phyloP scores from a whole-genome alignment of 1,140 invertebrate genomes.

The Limonius californicus region DNA sequence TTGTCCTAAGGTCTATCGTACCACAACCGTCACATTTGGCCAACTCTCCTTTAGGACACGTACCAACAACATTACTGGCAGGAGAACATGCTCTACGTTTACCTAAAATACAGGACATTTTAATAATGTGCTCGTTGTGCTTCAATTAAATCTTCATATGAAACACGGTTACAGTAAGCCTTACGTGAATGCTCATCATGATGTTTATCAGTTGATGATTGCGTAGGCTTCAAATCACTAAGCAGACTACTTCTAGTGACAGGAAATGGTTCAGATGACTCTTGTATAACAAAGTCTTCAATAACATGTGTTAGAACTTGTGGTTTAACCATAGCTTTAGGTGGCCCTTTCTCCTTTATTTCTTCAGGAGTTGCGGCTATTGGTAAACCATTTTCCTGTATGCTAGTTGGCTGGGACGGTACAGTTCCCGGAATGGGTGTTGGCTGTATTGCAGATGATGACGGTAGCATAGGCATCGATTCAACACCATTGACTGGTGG shows the following conservation, averaged over 20 bases:
- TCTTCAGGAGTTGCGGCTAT: conserved; percentile 54
- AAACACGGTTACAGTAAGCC: conserved; percentile 42
- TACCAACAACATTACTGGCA: conserved; percentile 38
- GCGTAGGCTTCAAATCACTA: conserved; percentile 46
- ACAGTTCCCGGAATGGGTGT: conserved; percentile 40
- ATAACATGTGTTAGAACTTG: conserved; percentile 95
- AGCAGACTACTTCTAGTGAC: conserved; percentile 62
- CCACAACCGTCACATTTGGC: conserved; percentile 78
- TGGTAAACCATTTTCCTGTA: conserved; percentile 42
- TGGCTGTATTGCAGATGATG: conserved; percentile 31
- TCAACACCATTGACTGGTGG: neutral
- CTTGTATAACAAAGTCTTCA: conserved; percentile 95
- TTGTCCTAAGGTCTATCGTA: conserved; percentile 64
- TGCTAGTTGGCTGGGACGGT: conserved; percentile 40
- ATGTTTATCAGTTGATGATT: conserved; percentile 51
- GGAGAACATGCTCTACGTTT: conserved; percentile 37
- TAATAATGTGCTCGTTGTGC: conserved; percentile 25
- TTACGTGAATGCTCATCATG: conserved; percentile 73
- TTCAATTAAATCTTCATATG: conserved; percentile 46
- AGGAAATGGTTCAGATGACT: conserved; percentile 85
- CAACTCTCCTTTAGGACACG: conserved; percentile 48
- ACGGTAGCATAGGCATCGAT: neutral
- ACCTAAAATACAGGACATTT: conserved; percentile 28
- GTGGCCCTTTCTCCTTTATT: conserved; percentile 53
- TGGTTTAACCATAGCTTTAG: conserved; percentile 94